Conservation (phyloP, 2,113 vertebrate genomes). For the Alligator mississippiensis region DNA sequence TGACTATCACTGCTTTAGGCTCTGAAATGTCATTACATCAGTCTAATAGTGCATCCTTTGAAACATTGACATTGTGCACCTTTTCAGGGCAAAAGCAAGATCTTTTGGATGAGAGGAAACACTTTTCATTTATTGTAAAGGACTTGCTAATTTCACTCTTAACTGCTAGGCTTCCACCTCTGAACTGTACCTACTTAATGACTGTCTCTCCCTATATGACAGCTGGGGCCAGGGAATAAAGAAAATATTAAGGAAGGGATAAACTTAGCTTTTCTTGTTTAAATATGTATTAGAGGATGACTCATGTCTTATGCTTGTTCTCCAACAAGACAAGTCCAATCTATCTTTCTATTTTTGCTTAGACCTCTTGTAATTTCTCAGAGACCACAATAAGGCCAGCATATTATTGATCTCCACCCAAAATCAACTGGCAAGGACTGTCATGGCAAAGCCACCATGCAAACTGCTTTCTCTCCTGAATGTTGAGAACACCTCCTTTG, state of each 20-base stretch:
- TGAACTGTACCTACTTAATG: not conserved
- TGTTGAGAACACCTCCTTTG: not conserved
- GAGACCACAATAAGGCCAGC: constrained; percentile 39
- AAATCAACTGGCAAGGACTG: not conserved
- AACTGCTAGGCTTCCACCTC: not conserved
- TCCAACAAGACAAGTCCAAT: not conserved
- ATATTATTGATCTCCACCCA: constrained; percentile 36
- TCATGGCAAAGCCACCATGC: constrained; percentile 19
- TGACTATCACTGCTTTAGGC: constrained; percentile 1
- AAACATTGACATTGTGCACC: constrained; percentile 24
- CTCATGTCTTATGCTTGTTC: constrained; percentile 38
- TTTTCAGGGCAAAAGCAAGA: constrained; percentile 9
- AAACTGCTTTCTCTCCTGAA: not conserved
- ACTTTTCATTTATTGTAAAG: not conserved
- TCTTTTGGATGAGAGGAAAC: not conserved
- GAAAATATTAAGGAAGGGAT: not conserved
- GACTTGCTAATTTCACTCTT: constrained; percentile 7
- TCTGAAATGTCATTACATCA: constrained; percentile 54
- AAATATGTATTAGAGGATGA: constrained; percentile 22
- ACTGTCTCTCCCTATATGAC: not conserved
- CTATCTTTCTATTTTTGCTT: not conserved
- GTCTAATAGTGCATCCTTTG: constrained; percentile 20
- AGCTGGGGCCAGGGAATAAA: not conserved
- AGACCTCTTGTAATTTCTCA: not conserved
- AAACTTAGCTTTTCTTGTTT: not conserved